phyloP scores from a whole-genome alignment of 2,797 vertebrate genomes.

The Sparus aurata region DNA sequence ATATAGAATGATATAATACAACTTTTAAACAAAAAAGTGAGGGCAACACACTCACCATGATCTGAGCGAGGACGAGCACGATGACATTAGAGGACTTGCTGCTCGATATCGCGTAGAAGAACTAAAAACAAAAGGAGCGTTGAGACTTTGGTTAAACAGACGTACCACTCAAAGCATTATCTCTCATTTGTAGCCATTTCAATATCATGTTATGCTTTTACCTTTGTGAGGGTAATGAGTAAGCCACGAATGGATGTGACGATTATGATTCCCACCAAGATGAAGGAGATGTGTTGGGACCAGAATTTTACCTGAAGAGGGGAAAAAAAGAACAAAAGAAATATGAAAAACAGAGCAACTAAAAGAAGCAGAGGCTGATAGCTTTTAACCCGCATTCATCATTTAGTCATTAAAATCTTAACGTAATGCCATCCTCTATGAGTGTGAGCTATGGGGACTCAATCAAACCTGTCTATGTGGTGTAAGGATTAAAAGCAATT shows the following conservation, averaged over 20 bases:
- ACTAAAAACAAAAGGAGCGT: constrained; percentile 80
- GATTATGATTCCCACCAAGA: constrained; percentile 98
- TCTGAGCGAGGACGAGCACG: constrained; percentile 97
- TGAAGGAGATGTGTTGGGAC: constrained; percentile 99
- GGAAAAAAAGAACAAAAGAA: not conserved
- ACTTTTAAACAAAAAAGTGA: no score
- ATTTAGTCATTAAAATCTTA: constrained; percentile 21
- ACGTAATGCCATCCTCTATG: not conserved
- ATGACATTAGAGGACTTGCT: constrained; percentile 99
- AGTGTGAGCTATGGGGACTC: not conserved
- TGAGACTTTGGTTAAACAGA: not conserved
- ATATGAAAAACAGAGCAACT: not conserved
- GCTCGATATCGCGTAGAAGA: constrained; percentile 99
- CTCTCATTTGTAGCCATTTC: not conserved
- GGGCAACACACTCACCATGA: constrained; percentile 91
- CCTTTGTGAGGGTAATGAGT: constrained; percentile 98
- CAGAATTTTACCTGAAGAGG: constrained; percentile 95
- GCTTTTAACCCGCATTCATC: constrained; percentile 6
- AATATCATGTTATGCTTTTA: constrained; percentile 64
- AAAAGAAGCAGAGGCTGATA: not conserved
- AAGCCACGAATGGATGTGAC: constrained; percentile 98
- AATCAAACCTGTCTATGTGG: constrained; percentile 16
- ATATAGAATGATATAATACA: no score
- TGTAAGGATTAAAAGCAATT: constrained; percentile 19
- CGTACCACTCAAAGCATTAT: accelerated